A percentile compares a stretch with the other conserved stretches of the same genome.
Evolutionary conservation across 2,113 vertebrate species (phyloP).

Genomic region (Pteronura brasiliensis): DNA sequence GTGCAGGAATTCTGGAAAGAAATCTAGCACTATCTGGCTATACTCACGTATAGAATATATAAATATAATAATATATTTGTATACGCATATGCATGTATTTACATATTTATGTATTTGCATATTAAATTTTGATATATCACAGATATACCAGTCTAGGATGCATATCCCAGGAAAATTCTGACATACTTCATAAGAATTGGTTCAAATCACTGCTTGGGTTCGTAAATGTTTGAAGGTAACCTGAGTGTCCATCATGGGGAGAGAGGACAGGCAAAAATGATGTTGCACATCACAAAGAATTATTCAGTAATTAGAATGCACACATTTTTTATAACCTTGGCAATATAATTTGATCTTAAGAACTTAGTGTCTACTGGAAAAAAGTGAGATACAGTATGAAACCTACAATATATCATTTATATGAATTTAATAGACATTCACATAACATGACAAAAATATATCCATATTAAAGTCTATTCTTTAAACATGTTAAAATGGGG

Average conservation of each 20-base stretch:
- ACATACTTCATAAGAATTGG: not conserved
- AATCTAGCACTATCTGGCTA: not conserved
- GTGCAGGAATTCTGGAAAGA: not conserved
- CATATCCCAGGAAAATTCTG: not conserved
- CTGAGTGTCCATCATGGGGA: not conserved
- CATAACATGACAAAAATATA: not conserved
- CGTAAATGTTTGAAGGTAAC: not conserved
- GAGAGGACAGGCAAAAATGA: not conserved
- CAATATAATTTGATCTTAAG: not conserved
- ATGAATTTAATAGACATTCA: not conserved
- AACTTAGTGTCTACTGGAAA: not conserved
- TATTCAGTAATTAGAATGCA: not conserved
- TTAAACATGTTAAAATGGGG: not conserved
- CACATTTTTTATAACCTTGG: not conserved
- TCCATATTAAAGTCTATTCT: not conserved
- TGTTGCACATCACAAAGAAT: not conserved
- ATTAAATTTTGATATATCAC: not conserved
- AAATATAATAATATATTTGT: not conserved
- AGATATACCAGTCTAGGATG: not conserved
- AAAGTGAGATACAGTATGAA: not conserved
- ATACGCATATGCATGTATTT: not conserved
- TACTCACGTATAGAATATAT: not conserved
- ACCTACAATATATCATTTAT: not conserved
- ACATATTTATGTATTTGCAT: not conserved
- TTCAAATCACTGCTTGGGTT: not conserved